A percentile compares a stretch with the other conserved stretches of the same genome.
phyloP scores from a whole-genome alignment of 2,888 invertebrate genomes.

The Caenorhabditis drosophilae region DNA sequence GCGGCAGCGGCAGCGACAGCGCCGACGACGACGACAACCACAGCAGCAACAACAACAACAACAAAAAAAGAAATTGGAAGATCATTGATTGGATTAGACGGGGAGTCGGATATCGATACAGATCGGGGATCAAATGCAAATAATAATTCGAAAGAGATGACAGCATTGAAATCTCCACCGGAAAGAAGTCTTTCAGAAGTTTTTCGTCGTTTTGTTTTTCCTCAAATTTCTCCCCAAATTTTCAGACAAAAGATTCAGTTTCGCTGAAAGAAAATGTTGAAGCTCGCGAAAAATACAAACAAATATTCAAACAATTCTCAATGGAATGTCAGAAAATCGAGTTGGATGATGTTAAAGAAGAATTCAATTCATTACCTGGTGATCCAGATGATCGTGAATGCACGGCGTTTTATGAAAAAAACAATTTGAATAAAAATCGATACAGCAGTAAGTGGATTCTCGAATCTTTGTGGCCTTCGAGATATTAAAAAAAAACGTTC shows the following conservation, averaged over 20 bases:
- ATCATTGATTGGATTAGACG: background rate
- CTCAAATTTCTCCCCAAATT: background rate
- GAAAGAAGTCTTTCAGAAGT: background rate
- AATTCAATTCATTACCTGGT: slow-evolving; percentile 25
- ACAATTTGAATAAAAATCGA: slow-evolving; percentile 30
- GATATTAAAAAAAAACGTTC: no score
- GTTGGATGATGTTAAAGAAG: slow-evolving; percentile 21
- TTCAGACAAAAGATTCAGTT: slow-evolving; percentile 18
- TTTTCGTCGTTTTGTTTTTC: background rate
- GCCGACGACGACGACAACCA: background rate
- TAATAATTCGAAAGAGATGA: background rate
- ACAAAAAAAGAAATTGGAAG: background rate
- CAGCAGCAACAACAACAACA: background rate
- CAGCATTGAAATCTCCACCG: background rate
- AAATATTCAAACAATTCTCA: slow-evolving; percentile 27
- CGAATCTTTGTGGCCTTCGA: no score
- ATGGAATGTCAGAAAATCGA: slow-evolving; percentile 16
- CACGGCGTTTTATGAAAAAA: slow-evolving; percentile 14
- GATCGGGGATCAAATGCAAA: background rate
- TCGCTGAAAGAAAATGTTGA: slow-evolving; percentile 29
- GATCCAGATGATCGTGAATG: slow-evolving; percentile 21
- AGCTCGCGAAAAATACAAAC: slow-evolving; percentile 10
- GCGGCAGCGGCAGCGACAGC: background rate
- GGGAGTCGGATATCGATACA: background rate
- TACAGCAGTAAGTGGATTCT: slow-evolving; percentile 33